Percentiles rank a stretch among this genome's conserved stretches.
Evolutionary conservation across 1,140 invertebrate species (phyloP).

Genomic region (Saccostrea echinata): DNA sequence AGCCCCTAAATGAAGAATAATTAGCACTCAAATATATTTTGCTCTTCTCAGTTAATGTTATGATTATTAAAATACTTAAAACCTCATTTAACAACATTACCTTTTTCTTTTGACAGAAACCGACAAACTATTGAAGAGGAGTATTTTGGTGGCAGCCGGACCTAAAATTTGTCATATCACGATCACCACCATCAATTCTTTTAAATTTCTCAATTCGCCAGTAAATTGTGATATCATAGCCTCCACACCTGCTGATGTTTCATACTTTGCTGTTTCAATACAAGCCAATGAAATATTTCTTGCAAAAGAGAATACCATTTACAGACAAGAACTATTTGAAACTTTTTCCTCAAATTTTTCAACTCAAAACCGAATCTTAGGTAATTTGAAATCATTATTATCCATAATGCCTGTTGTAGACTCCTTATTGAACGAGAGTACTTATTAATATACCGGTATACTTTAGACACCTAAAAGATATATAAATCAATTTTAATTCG

Average conservation of each 20-base stretch:
- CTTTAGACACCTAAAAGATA: too few species aligned
- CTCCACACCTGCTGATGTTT: background rate
- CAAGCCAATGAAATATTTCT: background rate
- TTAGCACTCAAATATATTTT: too few species aligned
- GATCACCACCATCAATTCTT: background rate
- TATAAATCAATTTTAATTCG: background rate
- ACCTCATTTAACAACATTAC: too few species aligned
- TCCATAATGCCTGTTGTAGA: too few species aligned
- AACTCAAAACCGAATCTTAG: background rate
- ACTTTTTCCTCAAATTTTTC: background rate
- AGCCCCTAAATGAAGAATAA: too few species aligned
- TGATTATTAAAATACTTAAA: too few species aligned
- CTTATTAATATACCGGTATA: too few species aligned
- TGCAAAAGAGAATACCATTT: slow-evolving; percentile 16
- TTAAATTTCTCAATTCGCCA: background rate
- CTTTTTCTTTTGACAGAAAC: background rate
- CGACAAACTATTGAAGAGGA: background rate
- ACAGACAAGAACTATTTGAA: background rate
- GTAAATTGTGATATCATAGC: background rate
- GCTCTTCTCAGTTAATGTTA: too few species aligned
- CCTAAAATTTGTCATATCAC: background rate
- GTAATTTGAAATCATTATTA: background rate
- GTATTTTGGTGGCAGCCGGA: background rate
- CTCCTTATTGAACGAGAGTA: too few species aligned
- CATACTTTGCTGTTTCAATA: background rate